These are phyloP conservation scores for Pungitius pungitius DNA, from an alignment of 2,113 vertebrate species.

Conservation along the genomic window DNA sequence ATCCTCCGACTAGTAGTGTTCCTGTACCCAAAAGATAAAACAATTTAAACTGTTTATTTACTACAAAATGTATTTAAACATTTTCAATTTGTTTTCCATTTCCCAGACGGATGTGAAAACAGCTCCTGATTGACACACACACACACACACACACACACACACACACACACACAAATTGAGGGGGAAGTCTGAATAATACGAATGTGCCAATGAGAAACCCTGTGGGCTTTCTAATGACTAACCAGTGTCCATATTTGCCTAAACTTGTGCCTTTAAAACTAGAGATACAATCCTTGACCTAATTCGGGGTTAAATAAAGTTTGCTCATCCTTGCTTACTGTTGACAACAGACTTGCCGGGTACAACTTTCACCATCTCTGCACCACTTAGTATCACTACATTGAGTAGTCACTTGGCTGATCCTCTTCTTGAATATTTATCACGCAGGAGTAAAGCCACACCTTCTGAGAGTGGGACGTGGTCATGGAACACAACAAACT, in stretches of 20 bases:
- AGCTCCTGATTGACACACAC: background rate
- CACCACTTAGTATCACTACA: slow-evolving; percentile 14
- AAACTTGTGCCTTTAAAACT: slow-evolving; percentile 75
- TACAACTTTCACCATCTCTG: slow-evolving; percentile 73
- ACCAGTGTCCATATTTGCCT: slow-evolving; percentile 83
- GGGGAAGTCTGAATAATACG: slow-evolving; percentile 26
- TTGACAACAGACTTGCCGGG: slow-evolving; percentile 74
- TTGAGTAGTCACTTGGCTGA: background rate
- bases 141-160: background rate
- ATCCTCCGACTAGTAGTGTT: background rate
- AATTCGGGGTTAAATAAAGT: slow-evolving; percentile 82
- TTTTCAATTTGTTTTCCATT: background rate
- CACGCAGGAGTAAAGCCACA: slow-evolving; percentile 11
- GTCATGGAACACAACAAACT: background rate
- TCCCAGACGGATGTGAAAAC: slow-evolving; percentile 2
- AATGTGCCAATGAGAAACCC: slow-evolving; percentile 43
- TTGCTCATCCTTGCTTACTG: slow-evolving; percentile 72
- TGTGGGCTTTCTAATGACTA: slow-evolving; percentile 79
- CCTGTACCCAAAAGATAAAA: background rate
- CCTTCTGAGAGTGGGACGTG: background rate
- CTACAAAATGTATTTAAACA: background rate
- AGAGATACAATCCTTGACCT: slow-evolving; percentile 81
- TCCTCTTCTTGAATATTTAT: slow-evolving; percentile 22
- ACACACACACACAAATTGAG: background rate
- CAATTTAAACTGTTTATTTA: too few relatives aligned